Conservation (phyloP, 2,888 invertebrate genomes). For the Merodon equestris region DNA sequence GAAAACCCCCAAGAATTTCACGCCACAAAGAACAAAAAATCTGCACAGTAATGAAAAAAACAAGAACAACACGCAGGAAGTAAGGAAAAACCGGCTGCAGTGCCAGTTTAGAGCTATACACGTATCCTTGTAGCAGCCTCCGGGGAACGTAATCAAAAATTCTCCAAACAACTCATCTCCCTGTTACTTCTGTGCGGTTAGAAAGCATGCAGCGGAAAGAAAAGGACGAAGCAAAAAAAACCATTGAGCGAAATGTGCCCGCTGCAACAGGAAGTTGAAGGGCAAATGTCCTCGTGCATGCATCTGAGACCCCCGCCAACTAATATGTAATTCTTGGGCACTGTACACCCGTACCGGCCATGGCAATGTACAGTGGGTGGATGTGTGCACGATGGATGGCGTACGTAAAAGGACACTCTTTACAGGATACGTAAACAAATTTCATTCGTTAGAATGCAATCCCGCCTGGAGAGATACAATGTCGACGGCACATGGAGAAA, state of each 20-base stretch:
- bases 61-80: slow-evolving; percentile 13
- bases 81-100: slow-evolving; percentile 4
- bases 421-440: slow-evolving; percentile 64
- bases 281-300: slow-evolving; percentile 57
- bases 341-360: slow-evolving; percentile 12
- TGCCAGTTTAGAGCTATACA: slow-evolving; percentile 15
- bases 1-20: slow-evolving; percentile 48
- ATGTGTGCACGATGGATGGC: slow-evolving; percentile 15
- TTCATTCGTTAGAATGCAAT: slow-evolving; percentile 62
- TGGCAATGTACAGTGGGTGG: not conserved
- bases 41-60: not conserved
- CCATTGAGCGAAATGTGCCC: slow-evolving; percentile 1
- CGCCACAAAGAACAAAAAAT: slow-evolving; percentile 8
- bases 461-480: slow-evolving; percentile 50
- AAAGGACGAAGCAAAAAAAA: not conserved
- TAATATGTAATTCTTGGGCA: slow-evolving; percentile 52
- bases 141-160: slow-evolving; percentile 62
- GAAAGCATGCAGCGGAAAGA: slow-evolving; percentile 19
- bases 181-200: slow-evolving; percentile 34
- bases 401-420: slow-evolving; percentile 9
- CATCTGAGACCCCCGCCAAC: slow-evolving; percentile 38
- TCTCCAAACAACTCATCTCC: slow-evolving; percentile 7
- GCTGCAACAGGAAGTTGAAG: slow-evolving; percentile 60
- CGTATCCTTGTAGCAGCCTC: slow-evolving; percentile 46
- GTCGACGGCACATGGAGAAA: not conserved